Base-by-base conservation (phyloP, 2,888 invertebrate genomes). In the Morinoia aosen region DNA sequence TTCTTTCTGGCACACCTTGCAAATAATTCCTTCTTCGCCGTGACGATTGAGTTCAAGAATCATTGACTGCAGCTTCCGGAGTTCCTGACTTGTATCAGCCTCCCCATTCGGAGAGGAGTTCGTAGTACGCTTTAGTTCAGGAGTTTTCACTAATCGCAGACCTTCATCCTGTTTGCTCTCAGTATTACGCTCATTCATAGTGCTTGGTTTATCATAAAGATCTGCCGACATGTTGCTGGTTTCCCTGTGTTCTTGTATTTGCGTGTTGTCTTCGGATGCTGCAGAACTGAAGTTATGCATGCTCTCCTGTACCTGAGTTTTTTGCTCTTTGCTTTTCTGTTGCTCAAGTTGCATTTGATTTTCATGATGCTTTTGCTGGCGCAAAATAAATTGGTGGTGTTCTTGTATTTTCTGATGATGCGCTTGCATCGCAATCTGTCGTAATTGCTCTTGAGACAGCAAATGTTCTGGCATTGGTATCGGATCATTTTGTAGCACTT, bases 41-140 rank as follows among this genome's bases (percentile, higher is more conserved):
- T 97, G 97, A 61, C 98, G 96, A 97, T 98, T 99, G 97, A 99
- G 97, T 97, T 98, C 99, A 97, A 98, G 98, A 97, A 98, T 98
- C 99, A 99, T 99, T 48, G 98, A 98, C 97, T 99, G 99, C 96
- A 99, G 97, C 97, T 99, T 99, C 96, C 98, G 98, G 33, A 99
- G 97, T 97, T 99, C 99, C 97, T 99, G 98, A 97, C 98, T 98
- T 95, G 98, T 98, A 96, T 97, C 97, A 76, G 97, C 95, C 64
- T 96, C 96, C 19, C 88, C 94, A 58, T 91, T 93, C 25, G 40
- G 95, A 58, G 96, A 96, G 96, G 96, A 95, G 95, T 95, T 91
- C 19, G 56, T 40, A 76, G 40, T 61, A 56, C 61, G 16, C 4
- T 39, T 40, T 58, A 61, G 25, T 11, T 95, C 56, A 40, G 95